Evolutionary conservation across 2,888 invertebrate genomes (phyloP), one percentile per base, ranked within the genome.

Genomic region (Andrena flavipes): DNA sequence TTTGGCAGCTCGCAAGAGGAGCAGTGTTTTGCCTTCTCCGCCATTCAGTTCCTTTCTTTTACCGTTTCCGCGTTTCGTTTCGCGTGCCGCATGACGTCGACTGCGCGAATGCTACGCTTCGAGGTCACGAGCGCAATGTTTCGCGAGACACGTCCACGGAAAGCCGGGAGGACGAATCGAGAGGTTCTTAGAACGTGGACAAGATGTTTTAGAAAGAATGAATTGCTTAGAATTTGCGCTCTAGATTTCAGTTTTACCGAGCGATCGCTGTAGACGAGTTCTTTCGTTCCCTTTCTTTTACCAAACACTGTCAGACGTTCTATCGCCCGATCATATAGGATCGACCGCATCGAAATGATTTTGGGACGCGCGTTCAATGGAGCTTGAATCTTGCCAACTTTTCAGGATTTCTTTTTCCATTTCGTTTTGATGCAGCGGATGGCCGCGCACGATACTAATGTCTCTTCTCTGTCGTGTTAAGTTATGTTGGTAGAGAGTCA

Each of bases 41-140:
- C 10, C 59, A 30, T 23, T 33, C 23, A 42, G 16, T 60, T 68
- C 23, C n/a, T 26, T 60, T 8, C 56, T 42, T 70, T 65, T 76
- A 54, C 16, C 51, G 35, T 73, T 48, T 69, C 56, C 2, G 42
- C 33, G 29, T 54, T 72, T 87, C 68, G 51, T 81, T 71, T 51
- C 70, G 81, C 75, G 84, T 85, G 75, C 35, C 80, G 88, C 88
- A 88, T 88, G 88, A 86, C 80, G 85, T 77, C 76, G 60, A 71
- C 74, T 80, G 67, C 70, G 69, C 51, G 83, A 88, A 87, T 87
- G 87, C 84, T 51, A 72, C 49, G 85, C 83, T 88, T 88, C 84
- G 81, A 84, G 76, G 76, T 35, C 56, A 70, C 82, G 67, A 78
- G 63, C 63, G 82, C 74, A 54, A 70, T 81, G 73, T 84, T 74